Evolutionary conservation across 2,113 vertebrate genomes (phyloP).

Genomic region (Xyrauchen texanus): DNA sequence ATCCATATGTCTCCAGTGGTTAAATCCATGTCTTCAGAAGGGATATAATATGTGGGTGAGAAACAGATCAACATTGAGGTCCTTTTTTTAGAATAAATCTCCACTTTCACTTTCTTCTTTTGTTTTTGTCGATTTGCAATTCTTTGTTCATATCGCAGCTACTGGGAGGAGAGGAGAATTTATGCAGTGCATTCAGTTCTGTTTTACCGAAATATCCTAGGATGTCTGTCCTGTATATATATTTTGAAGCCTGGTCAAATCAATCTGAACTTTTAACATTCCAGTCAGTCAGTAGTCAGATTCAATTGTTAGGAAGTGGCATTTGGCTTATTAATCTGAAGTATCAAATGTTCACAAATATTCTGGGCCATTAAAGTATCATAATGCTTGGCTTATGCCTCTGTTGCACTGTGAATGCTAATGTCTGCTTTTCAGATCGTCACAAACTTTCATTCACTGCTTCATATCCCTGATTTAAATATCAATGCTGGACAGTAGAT

Average conservation of each 20-base stretch:
- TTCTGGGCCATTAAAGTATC: conserved; percentile 52
- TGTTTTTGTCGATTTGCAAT: too few relatives aligned
- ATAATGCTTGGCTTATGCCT: conserved; percentile 54
- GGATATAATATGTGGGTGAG: too few relatives aligned
- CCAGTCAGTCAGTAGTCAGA: conserved; percentile 47
- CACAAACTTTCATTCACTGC: conserved; percentile 35
- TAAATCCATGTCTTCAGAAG: too few relatives aligned
- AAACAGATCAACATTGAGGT: too few relatives aligned
- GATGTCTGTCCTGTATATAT: too few relatives aligned
- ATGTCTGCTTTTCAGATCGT: conserved; percentile 30
- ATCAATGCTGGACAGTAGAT: background rate
- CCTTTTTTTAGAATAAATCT: too few relatives aligned
- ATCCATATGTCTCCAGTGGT: too few relatives aligned
- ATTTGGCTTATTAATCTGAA: conserved; percentile 57
- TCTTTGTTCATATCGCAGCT: too few relatives aligned
- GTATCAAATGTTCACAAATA: conserved; percentile 60
- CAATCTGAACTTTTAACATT: conserved; percentile 52
- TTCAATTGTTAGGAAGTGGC: conserved; percentile 47
- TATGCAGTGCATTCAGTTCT: too few relatives aligned
- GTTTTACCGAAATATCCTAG: too few relatives aligned
- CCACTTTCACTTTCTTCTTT: too few relatives aligned
- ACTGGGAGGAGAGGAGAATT: too few relatives aligned
- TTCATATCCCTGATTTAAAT: conserved; percentile 26
- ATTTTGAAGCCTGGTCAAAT: background rate
- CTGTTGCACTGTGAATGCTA: conserved; percentile 48